phyloP scores from a whole-genome alignment of 2,113 vertebrate genomes.

The Protomyctophum bolini region DNA sequence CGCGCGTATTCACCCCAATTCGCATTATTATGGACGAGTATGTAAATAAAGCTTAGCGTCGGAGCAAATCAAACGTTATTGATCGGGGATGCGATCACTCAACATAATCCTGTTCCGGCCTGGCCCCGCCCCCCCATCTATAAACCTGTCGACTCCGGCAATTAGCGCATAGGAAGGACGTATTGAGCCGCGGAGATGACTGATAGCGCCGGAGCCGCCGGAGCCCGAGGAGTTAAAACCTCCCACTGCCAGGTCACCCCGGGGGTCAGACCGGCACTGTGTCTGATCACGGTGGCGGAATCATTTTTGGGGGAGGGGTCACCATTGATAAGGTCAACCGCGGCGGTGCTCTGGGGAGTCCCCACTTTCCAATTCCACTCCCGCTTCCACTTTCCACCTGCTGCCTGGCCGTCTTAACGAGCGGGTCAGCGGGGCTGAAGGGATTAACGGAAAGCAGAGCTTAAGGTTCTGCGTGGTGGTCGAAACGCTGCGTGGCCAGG shows the following conservation, averaged over 20 bases:
- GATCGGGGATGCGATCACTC: conserved; percentile 68
- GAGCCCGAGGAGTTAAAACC: conserved; percentile 56
- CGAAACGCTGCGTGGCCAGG: not conserved
- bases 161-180: conserved; percentile 42
- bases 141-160: conserved; percentile 47
- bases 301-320: conserved; percentile 54
- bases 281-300: conserved; percentile 48
- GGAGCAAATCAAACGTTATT: conserved; percentile 64
- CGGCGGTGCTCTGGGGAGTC: conserved; percentile 52
- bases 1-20: not conserved
- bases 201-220: conserved; percentile 39
- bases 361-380: conserved; percentile 30
- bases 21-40: not conserved
- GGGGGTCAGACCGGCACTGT: conserved; percentile 48
- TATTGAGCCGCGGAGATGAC: conserved; percentile 59
- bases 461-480: conserved; percentile 27
- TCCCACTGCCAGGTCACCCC: conserved; percentile 57
- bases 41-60: conserved; percentile 23
- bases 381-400: conserved; percentile 52
- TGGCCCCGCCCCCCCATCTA: conserved; percentile 42
- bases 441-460: conserved; percentile 62
- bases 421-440: conserved; percentile 43
- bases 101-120: conserved; percentile 65
- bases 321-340: conserved; percentile 66
- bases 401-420: conserved; percentile 40